Evolutionary conservation across 2,797 vertebrate species (phyloP).

Genomic region (Coregonus ussuriensis): DNA sequence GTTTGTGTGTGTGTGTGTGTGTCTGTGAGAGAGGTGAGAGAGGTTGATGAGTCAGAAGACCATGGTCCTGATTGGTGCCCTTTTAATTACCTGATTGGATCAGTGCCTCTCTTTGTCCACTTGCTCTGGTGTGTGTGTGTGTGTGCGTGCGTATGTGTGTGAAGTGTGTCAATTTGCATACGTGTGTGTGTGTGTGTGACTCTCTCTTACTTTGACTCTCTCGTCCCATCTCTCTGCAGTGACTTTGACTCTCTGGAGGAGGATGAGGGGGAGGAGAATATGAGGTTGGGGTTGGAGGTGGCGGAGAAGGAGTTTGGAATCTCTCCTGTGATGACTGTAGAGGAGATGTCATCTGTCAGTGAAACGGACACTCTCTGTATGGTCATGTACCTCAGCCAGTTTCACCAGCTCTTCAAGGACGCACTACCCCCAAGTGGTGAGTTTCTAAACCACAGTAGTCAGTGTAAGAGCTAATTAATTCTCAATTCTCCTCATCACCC

Average conservation of each 20-base stretch:
- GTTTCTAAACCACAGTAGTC: conserved; percentile 29
- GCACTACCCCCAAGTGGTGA: conserved; percentile 81
- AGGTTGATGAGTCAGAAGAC: neutral
- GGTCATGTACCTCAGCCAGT: conserved; percentile 97
- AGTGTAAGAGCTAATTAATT: neutral
- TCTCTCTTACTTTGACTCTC: neutral
- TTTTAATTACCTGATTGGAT: neutral
- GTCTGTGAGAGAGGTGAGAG: neutral
- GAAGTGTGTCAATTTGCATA: neutral
- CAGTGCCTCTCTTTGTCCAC: neutral
- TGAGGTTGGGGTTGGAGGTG: conserved; percentile 83
- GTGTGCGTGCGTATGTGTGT: neutral
- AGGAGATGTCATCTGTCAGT: conserved; percentile 85
- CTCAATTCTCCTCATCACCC: too few species aligned
- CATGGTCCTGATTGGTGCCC: neutral
- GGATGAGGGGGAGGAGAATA: conserved; percentile 80
- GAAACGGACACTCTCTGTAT: conserved; percentile 92
- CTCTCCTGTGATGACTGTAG: conserved; percentile 90
- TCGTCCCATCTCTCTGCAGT: conserved; percentile 69
- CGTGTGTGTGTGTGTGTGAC: conserved; percentile 2
- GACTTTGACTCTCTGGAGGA: conserved; percentile 87
- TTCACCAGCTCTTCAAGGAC: conserved; percentile 92
- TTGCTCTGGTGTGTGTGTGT: neutral
- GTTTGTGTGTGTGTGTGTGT: neutral
- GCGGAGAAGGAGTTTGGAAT: conserved; percentile 90